phyloP scores from a whole-genome alignment of 2,888 invertebrate genomes.

The Lamellibrachia columna region DNA sequence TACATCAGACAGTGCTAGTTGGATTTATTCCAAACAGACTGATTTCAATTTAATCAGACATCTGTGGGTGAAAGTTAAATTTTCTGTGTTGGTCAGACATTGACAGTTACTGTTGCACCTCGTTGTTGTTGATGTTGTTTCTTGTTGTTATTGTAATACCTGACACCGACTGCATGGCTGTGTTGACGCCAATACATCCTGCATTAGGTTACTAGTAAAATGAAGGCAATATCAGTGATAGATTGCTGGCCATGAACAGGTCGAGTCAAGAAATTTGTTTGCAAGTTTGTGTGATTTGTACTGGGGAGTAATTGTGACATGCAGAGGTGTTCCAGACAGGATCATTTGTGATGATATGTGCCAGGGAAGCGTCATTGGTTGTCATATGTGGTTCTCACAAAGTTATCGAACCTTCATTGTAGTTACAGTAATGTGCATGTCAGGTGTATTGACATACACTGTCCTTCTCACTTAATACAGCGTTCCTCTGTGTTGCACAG shows the following conservation, averaged over 20 bases:
- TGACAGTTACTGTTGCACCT: slow-evolving; percentile 3
- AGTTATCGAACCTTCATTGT: background rate
- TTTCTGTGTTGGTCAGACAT: background rate
- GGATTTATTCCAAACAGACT: background rate
- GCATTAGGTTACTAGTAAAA: background rate
- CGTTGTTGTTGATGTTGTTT: slow-evolving; percentile 10
- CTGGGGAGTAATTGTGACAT: background rate
- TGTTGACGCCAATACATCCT: background rate
- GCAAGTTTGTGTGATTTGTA: background rate
- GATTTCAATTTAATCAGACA: background rate
- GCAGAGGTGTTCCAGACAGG: background rate
- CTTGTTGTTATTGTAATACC: slow-evolving; percentile 5
- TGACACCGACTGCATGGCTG: background rate
- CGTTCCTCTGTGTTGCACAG: background rate
- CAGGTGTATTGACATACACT: background rate
- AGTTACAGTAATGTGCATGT: background rate
- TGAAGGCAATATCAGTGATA: background rate
- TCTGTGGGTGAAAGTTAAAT: background rate
- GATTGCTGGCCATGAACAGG: background rate
- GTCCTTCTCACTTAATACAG: background rate
- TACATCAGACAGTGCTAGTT: background rate
- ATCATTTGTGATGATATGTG: background rate
- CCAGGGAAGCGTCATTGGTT: background rate
- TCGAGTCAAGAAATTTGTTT: background rate
- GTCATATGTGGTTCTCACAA: background rate